phyloP scores from a whole-genome alignment of 2,797 vertebrate genomes.

The Takifugu ocellatus region DNA sequence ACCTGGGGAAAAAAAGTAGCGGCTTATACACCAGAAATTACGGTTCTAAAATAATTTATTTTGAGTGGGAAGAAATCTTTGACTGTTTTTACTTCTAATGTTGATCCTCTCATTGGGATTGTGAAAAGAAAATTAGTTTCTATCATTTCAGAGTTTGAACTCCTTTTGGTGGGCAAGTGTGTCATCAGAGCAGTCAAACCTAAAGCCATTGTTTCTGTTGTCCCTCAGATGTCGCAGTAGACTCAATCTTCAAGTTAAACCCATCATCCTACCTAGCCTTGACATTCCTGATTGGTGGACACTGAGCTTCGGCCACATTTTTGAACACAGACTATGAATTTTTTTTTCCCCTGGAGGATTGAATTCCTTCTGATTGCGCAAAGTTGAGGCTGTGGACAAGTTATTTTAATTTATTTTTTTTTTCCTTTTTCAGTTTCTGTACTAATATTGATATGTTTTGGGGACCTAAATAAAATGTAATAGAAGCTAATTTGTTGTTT shows the following conservation, averaged over 20 bases:
- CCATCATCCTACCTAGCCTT: slow-evolving; percentile 63
- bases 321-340: slow-evolving; percentile 63
- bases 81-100: too few species aligned
- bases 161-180: too few species aligned
- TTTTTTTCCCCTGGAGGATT: slow-evolving; percentile 61
- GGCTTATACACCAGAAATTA: too few species aligned
- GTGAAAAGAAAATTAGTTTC: too few species aligned
- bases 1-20: too few species aligned
- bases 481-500: slow-evolving; percentile 32
- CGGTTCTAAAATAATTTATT: too few species aligned
- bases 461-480: slow-evolving; percentile 78
- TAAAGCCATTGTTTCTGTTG: background rate
- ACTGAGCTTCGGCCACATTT: slow-evolving; percentile 72
- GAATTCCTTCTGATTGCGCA: slow-evolving; percentile 30
- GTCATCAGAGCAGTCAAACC: too few species aligned
- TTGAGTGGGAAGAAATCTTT: too few species aligned
- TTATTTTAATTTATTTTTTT: slow-evolving; percentile 68
- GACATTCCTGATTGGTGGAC: slow-evolving; percentile 81
- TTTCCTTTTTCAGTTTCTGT: slow-evolving; percentile 73
- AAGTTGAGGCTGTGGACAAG: slow-evolving; percentile 72
- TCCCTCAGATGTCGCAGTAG: slow-evolving; percentile 75
- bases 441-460: slow-evolving; percentile 85
- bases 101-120: too few species aligned
- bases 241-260: slow-evolving; percentile 59
- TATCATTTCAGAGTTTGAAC: too few species aligned